Evolutionary conservation across 2,113 vertebrate species (phyloP).

Genomic region (Ardeotis arabs): DNA sequence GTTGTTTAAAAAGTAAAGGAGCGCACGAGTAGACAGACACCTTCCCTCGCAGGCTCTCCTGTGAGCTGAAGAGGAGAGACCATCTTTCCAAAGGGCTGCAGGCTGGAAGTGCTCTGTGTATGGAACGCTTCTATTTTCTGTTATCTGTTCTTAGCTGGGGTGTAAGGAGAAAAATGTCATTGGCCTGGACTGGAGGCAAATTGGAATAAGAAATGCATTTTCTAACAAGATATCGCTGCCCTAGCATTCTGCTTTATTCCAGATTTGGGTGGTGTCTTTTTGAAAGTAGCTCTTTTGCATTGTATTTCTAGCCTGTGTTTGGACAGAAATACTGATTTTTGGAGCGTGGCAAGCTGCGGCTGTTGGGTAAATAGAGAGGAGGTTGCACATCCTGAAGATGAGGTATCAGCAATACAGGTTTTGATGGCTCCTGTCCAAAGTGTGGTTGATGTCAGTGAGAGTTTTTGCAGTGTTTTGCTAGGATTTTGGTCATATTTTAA

Average conservation of each 20-base stretch:
- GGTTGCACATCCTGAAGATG: background rate
- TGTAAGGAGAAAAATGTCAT: background rate
- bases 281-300: background rate
- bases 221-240: background rate
- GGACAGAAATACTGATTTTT: background rate
- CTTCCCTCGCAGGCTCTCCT: background rate
- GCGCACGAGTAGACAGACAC: background rate
- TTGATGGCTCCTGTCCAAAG: background rate
- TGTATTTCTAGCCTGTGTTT: background rate
- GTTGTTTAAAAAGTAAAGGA: background rate
- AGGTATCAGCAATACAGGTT: background rate
- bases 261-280: background rate
- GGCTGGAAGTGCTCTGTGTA: background rate
- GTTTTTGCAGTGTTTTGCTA: background rate
- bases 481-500: background rate
- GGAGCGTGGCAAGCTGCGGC: background rate
- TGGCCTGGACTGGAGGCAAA: background rate
- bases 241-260: background rate
- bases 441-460: background rate
- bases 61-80: background rate
- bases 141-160: background rate
- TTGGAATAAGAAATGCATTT: background rate
- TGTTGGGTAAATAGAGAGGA: background rate
- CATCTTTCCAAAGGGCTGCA: background rate
- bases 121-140: background rate